These are phyloP conservation scores for Venusia cambrica DNA, from an alignment of 2,888 invertebrate species.

Conservation along the genomic window DNA sequence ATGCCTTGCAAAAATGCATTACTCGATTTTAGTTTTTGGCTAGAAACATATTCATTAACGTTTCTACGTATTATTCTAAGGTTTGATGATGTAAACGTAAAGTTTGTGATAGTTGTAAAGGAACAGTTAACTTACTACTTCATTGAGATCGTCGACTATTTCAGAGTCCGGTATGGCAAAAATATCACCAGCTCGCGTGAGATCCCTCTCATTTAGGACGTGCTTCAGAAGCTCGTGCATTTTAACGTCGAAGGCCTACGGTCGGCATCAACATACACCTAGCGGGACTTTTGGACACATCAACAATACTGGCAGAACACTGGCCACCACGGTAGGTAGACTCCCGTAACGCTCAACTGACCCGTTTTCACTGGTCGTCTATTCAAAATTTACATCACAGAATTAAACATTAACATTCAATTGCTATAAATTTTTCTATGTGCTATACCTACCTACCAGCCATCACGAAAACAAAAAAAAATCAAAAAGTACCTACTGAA, in stretches of 20 bases:
- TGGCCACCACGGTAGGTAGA: slow-evolving; percentile 28
- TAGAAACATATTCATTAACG: too few relatives aligned
- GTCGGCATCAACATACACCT: slow-evolving; percentile 30
- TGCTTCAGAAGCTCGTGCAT: slow-evolving; percentile 96
- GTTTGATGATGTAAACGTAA: too few relatives aligned
- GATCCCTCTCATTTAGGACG: slow-evolving; percentile 93
- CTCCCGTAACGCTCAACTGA: slow-evolving; percentile 26
- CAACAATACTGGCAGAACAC: too few relatives aligned
- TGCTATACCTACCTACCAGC: too few relatives aligned
- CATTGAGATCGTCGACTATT: slow-evolving; percentile 91
- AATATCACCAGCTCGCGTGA: slow-evolving; percentile 94
- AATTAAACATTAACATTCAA: too few relatives aligned
- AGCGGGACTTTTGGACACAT: slow-evolving; percentile 42
- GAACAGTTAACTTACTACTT: slow-evolving; percentile 84
- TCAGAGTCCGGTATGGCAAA: slow-evolving; percentile 93
- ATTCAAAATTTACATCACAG: slow-evolving; percentile 12
- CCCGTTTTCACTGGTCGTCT: slow-evolving; percentile 11
- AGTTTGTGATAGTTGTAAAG: too few relatives aligned
- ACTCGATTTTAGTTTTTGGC: too few relatives aligned
- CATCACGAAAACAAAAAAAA: too few relatives aligned
- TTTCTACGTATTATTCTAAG: too few relatives aligned
- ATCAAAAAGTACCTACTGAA: too few relatives aligned
- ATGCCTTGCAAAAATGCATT: slow-evolving; percentile 2
- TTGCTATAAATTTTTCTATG: too few relatives aligned
- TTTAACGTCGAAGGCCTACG: slow-evolving; percentile 44